Percentiles rank a stretch among this genome's conserved stretches.
These are phyloP conservation scores for Tuta absoluta DNA, from an alignment of 2,888 invertebrate species.

Conservation along the genomic window DNA sequence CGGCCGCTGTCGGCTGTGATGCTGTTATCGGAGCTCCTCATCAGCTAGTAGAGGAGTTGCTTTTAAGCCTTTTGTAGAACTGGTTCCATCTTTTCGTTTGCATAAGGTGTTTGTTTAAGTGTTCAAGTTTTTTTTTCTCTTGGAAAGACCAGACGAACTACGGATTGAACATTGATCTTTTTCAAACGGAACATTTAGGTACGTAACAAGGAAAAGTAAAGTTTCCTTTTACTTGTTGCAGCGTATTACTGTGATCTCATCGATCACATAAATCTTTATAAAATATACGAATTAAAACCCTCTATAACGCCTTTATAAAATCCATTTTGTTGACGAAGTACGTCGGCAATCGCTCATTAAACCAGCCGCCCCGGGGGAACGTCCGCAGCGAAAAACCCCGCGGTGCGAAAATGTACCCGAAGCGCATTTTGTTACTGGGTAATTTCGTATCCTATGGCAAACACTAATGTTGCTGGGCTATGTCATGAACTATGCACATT, in stretches of 20 bases:
- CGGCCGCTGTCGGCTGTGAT: neutral
- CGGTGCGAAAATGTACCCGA: conserved; percentile 17
- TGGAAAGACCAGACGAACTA: too few relatives aligned
- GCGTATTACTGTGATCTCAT: too few relatives aligned
- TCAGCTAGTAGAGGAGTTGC: neutral
- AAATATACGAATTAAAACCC: too few relatives aligned
- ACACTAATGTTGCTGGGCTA: neutral
- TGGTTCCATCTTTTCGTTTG: neutral
- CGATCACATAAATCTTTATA: too few relatives aligned
- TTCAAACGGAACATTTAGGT: too few relatives aligned
- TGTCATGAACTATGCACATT: neutral
- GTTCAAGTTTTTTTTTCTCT: too few relatives aligned
- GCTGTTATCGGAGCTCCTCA: conserved; percentile 7
- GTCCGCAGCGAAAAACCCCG: neutral
- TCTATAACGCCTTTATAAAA: neutral
- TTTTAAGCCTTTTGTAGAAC: neutral
- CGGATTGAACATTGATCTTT: too few relatives aligned
- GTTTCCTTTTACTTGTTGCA: too few relatives aligned
- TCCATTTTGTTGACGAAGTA: neutral
- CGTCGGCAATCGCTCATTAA: conserved; percentile 16
- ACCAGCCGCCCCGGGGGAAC: neutral
- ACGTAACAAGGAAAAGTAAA: too few relatives aligned
- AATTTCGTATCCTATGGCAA: conserved; percentile 1
- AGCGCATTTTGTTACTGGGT: conserved; percentile 12
- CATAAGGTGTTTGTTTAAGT: neutral